Conservation (phyloP, 2,113 vertebrate species). For the Colius striatus region DNA sequence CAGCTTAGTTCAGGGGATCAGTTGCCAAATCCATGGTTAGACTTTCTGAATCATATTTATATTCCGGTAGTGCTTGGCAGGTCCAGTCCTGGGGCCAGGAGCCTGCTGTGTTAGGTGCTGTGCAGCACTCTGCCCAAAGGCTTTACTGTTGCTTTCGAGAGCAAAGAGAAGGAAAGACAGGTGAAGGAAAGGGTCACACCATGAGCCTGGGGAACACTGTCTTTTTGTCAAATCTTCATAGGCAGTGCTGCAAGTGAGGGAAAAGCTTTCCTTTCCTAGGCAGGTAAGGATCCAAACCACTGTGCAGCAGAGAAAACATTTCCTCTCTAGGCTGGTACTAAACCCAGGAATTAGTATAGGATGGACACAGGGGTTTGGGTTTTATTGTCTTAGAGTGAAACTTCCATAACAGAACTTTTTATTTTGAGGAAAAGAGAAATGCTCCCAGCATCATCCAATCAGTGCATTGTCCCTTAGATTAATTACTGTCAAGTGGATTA, state of each 20-base stretch:
- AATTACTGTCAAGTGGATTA: slow-evolving; percentile 49
- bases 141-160: not conserved
- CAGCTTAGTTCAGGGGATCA: not conserved
- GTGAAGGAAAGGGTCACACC: too few species aligned
- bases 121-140: not conserved
- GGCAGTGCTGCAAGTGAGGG: not conserved
- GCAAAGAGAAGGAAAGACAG: not conserved
- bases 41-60: slow-evolving; percentile 9
- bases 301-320: not conserved
- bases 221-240: not conserved
- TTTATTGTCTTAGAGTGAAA: not conserved
- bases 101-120: not conserved
- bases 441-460: not conserved
- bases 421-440: slow-evolving; percentile 18
- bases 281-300: not conserved
- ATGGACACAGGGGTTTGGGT: not conserved
- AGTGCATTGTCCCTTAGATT: slow-evolving; percentile 17
- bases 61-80: not conserved
- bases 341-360: not conserved
- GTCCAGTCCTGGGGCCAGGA: not conserved
- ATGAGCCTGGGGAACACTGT: not conserved
- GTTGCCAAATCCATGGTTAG: not conserved
- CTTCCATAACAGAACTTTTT: not conserved
- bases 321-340: not conserved
- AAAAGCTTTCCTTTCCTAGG: not conserved